Conservation (phyloP, 2,888 invertebrate species). For the Heliconius cydno region DNA sequence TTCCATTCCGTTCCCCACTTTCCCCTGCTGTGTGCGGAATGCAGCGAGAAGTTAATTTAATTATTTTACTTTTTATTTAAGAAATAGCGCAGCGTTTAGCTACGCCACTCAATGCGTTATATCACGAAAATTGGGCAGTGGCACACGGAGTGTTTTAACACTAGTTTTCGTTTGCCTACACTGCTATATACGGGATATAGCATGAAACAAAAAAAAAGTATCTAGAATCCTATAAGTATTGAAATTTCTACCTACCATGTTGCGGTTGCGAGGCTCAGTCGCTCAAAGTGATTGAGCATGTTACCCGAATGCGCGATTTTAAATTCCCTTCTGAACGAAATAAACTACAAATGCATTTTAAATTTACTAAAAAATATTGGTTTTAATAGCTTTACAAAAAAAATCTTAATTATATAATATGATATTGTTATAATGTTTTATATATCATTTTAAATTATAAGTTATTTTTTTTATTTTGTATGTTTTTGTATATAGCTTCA, state of each 20-base stretch:
- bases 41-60: too few species aligned
- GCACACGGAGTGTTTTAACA: not conserved
- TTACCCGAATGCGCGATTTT: constrained; percentile 7
- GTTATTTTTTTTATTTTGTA: too few species aligned
- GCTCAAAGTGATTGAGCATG: constrained; percentile 18
- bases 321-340: not conserved
- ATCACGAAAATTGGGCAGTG: not conserved
- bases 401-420: too few species aligned
- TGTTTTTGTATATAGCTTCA: too few species aligned
- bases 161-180: not conserved
- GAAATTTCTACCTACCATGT: not conserved
- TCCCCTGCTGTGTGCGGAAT: too few species aligned
- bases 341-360: not conserved
- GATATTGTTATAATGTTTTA: not conserved
- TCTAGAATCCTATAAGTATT: not conserved
- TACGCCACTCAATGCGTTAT: not conserved
- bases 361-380: not conserved
- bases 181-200: not conserved
- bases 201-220: not conserved
- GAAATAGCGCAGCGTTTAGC: too few species aligned
- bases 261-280: not conserved
- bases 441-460: not conserved
- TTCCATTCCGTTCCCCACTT: too few species aligned
- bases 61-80: too few species aligned
- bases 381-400: not conserved